Percentiles rank a stretch among this genome's conserved stretches.
These are phyloP conservation scores for Microtus richardsoni DNA, from an alignment of 2,113 vertebrate species.

Conservation along the genomic window DNA sequence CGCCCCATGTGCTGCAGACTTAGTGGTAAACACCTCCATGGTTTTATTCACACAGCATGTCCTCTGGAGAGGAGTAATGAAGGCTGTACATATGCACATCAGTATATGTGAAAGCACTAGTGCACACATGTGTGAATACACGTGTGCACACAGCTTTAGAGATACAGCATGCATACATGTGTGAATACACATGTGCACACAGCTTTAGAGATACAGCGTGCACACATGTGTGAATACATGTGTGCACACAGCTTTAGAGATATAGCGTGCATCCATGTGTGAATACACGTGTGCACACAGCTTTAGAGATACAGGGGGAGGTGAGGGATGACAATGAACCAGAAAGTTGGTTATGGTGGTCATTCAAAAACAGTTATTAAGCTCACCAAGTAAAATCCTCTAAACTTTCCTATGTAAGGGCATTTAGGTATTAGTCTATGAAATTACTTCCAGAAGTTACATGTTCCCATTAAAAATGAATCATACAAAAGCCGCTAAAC, in stretches of 20 bases:
- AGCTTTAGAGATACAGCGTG: no score
- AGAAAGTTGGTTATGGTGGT: neutral
- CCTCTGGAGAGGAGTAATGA: neutral
- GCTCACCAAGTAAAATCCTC: neutral
- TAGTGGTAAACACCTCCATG: neutral
- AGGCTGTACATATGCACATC: neutral
- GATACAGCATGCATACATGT: neutral
- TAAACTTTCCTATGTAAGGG: slow-evolving; percentile 9
- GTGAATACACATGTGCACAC: neutral
- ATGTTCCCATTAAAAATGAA: slow-evolving; percentile 62
- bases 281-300: neutral
- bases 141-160: no score
- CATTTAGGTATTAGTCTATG: neutral
- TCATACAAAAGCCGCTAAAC: slow-evolving; percentile 60
- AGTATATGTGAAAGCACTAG: no score
- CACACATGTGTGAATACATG: neutral
- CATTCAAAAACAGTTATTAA: neutral
- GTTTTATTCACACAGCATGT: neutral
- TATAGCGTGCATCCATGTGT: neutral
- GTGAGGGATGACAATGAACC: neutral
- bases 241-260: no score
- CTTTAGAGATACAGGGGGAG: no score
- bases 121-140: neutral
- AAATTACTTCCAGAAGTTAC: slow-evolving; percentile 30
- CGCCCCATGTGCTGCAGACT: neutral